A percentile compares a stretch with the other conserved stretches of the same genome.
Evolutionary conservation across 1,140 invertebrate species (phyloP).

Genomic region (Drosophila mauritiana): DNA sequence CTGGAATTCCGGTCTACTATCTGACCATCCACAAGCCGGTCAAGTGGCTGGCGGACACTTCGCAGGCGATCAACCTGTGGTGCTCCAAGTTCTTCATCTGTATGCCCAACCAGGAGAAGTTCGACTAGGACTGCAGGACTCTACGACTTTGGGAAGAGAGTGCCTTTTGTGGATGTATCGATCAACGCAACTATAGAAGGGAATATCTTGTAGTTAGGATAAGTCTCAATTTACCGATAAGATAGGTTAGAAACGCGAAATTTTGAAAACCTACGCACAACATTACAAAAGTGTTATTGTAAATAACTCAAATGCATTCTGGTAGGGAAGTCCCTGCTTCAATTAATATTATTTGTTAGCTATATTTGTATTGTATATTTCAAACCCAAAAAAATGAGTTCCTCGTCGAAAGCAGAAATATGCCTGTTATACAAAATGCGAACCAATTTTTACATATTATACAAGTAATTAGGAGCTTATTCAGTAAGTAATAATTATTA

Average conservation of each 20-base stretch:
- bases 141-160: conserved; percentile 9
- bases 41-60: conserved; percentile 85
- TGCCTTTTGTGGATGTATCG: conserved; percentile 54
- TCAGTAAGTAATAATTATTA: conserved; percentile 40
- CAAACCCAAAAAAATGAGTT: conserved; percentile 26
- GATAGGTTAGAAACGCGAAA: conserved; percentile 20
- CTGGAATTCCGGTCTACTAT: conserved; percentile 94
- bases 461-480: conserved; percentile 24
- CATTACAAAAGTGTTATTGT: conserved; percentile 55
- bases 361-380: conserved; percentile 35
- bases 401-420: conserved; percentile 20
- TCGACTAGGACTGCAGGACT: conserved; percentile 58
- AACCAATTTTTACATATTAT: conserved; percentile 32
- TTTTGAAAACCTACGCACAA: conserved; percentile 37
- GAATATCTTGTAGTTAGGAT: conserved; percentile 50
- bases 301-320: conserved; percentile 59
- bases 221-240: conserved; percentile 49
- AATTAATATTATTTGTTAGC: conserved; percentile 19
- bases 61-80: conserved; percentile 88
- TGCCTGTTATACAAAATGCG: conserved; percentile 18
- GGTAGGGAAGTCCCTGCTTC: conserved; percentile 9
- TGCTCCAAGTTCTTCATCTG: conserved; percentile 92
- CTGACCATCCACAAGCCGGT: conserved; percentile 92
- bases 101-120: conserved; percentile 87
- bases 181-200: conserved; percentile 24